Evolutionary conservation across 2,113 vertebrate genomes (phyloP), one percentile per base, ranked within the genome.

Genomic region (Montifringilla adamsi): DNA sequence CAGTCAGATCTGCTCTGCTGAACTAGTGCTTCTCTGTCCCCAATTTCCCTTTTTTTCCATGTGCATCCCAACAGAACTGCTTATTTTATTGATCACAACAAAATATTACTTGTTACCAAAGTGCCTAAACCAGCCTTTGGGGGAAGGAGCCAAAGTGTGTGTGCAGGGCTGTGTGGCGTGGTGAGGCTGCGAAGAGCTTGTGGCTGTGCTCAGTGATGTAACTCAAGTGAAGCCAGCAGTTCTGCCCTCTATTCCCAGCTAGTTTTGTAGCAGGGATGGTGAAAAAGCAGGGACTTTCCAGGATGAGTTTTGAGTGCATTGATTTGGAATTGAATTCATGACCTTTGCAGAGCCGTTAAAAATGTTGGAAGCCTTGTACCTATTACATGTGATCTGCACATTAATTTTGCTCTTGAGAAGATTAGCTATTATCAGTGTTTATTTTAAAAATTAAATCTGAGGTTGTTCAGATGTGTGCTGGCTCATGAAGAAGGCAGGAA

Each of bases 381-480:
- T 77, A 8, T 77, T 73, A 44, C 84, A 44, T 79, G 46, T 12
- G 82, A 86, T 31, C 63, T 72, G 59, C 14, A 20, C 30, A 1
- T 63, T 67, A 33, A 22, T 74, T 90, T 76, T 83, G 37, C 47
- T 80, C 64, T 69, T 1, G 1, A 49, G 52, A 60, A 85, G 79
- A 84, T 72, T 15, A 77, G 59, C 31, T 83, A 4, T 67, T 91
- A 70, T 43, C 35, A 46, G 47, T 69, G 63, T 75, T 94, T 90
- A 16, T 66, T 92, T 88, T 33, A 63, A 63, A 93, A 91, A 94
- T 84, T 37, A 37, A 69, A 35, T 41, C 41, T 74, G 63, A 66
- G 52, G 18, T 33, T 47, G 30, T 66, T 68, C 91, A 84, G 75
- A 35, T 67, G 24, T 70, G 4, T 72, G 43, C 70, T 90, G 75